Base-by-base conservation (phyloP, 2,113 vertebrate species). In the Chamaea fasciata region DNA sequence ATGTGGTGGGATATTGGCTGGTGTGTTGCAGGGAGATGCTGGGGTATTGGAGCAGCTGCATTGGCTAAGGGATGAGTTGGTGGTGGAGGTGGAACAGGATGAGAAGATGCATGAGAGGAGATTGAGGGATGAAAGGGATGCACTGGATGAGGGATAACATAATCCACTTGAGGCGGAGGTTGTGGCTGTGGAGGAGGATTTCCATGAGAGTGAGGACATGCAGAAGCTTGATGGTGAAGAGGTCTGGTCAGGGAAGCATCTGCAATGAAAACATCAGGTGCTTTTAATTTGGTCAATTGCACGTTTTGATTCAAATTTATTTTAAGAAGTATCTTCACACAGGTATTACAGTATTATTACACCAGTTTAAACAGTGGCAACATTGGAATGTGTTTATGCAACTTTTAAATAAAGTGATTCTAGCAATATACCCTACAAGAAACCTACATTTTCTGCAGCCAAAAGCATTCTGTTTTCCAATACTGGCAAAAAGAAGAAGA, bases 181-280 rank as follows among this genome's bases (percentile, higher is more conserved):
- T 98, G 99, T 42, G 99, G 98, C 75, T 99, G 98, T 41, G 99
- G 98, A 81, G 99, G 98, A 76, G 99, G 98, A 95, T 99, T 99
- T 87, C 98, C 98, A 83, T 99, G 99, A 94, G 99, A 98, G 85
- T 99, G 99, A 84, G 99, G 99, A 89, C 99, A 99, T 80, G 99
- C 96, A 28, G 99, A 98, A 67, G 99, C 96, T 96, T 99, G 99
- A 96, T 99, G 99, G 95, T 99, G 99, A 97, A 99, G 98, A 46
- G 99, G 98, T 93, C 99, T 98, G 67, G 99, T 98, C 96, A 99
- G 97, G 93, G 99, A 98, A 89, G 98, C 98, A 97, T 99, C 99
- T 99, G 98, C 35, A 97, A 97, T 83, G 68, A 97, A 97, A 92
- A 59, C 27, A 60, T 60, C 39, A 87, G 4, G 26, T 53, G 57